Conservation (phyloP, 2,797 vertebrate genomes). For the Discoglossus pictus region DNA sequence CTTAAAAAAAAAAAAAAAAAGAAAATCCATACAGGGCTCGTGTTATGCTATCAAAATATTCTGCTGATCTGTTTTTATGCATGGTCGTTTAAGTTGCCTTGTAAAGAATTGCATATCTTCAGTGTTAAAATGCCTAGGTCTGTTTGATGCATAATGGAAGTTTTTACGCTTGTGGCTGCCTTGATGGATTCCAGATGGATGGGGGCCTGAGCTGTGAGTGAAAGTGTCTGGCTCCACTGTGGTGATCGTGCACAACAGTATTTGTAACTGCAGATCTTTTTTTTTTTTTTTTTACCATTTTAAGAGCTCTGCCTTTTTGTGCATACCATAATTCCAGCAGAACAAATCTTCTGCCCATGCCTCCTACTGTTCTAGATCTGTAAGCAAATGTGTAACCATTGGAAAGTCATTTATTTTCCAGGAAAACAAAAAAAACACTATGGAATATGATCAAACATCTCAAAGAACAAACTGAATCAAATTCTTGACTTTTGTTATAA, state of each 20-base stretch:
- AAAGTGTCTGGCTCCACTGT: constrained; percentile 85
- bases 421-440: too few species aligned
- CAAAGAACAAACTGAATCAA: too few species aligned
- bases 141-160: constrained; percentile 69
- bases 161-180: constrained; percentile 55
- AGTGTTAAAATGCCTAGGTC: constrained; percentile 64
- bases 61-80: constrained; percentile 9
- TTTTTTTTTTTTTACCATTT: constrained; percentile 82
- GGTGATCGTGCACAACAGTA: constrained; percentile 83
- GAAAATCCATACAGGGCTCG: neutral
- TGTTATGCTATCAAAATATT: constrained; percentile 21
- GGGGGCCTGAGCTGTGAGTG: constrained; percentile 71
- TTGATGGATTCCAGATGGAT: constrained; percentile 96
- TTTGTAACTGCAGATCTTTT: constrained; percentile 84
- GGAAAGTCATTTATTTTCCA: too few species aligned
- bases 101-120: constrained; percentile 61
- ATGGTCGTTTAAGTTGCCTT: constrained; percentile 31
- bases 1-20: too few species aligned
- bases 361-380: constrained; percentile 76
- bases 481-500: too few species aligned
- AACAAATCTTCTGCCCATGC: constrained; percentile 72
- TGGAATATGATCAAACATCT: too few species aligned
- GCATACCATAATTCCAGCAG: constrained; percentile 72
- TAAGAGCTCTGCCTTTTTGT: constrained; percentile 68
- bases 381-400: constrained; percentile 71